These are phyloP conservation scores for Melieria omissa DNA, from an alignment of 2,888 invertebrate species.

Conservation along the genomic window DNA sequence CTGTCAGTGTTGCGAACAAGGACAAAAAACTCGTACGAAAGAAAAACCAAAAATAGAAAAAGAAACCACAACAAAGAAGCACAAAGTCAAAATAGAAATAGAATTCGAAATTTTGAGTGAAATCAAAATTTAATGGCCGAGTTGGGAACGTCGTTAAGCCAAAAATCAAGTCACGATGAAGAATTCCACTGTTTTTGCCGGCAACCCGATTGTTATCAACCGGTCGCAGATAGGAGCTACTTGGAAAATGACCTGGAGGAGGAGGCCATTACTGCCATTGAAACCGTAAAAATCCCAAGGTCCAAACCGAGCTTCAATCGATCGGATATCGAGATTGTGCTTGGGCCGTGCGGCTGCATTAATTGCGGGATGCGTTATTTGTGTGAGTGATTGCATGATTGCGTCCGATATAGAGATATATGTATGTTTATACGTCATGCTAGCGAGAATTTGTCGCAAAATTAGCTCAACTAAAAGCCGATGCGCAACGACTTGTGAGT, in stretches of 20 bases:
- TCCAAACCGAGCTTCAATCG: background rate
- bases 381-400: conserved; percentile 55
- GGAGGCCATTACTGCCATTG: conserved; percentile 33
- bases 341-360: conserved; percentile 55
- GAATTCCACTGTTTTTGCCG: no score
- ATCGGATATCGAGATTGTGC: conserved; percentile 39
- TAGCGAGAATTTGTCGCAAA: no score
- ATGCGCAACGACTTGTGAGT: no score
- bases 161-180: no score
- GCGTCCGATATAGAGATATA: background rate
- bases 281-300: conserved; percentile 10
- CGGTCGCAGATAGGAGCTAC: conserved; percentile 13
- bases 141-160: no score
- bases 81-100: no score
- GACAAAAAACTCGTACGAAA: conserved; percentile 16
- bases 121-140: no score
- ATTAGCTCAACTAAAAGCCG: no score
- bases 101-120: no score
- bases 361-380: conserved; percentile 61
- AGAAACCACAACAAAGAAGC: background rate
- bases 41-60: background rate
- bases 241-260: conserved; percentile 41
- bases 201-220: no score
- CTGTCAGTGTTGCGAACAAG: conserved; percentile 14
- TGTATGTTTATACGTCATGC: background rate